phyloP scores from a whole-genome alignment of 1,140 invertebrate species.

The Drosophila paulistorum region DNA sequence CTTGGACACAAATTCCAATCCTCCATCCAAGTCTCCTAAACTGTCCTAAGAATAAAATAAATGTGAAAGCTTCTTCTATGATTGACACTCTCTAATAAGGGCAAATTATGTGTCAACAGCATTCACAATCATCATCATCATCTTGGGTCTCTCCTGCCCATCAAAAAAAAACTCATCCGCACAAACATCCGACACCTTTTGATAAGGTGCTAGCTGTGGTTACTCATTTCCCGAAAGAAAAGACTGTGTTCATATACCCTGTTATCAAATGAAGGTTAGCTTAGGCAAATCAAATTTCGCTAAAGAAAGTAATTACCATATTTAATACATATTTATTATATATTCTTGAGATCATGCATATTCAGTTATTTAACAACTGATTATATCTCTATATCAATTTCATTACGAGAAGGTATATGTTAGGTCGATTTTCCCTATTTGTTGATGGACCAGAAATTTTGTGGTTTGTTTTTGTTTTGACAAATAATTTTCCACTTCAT shows the following conservation, averaged over 20 bases:
- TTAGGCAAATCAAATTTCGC: no score
- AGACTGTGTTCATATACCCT: background rate
- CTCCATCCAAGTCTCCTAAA: background rate
- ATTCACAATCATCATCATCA: constrained; percentile 18
- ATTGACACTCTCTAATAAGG: constrained; percentile 58
- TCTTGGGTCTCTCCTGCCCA: background rate
- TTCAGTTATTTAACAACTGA: no score
- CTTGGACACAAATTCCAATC: constrained; percentile 1
- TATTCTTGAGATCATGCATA: no score
- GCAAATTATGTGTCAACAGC: constrained; percentile 57
- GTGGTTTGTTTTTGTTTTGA: constrained; percentile 44
- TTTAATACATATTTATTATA: no score
- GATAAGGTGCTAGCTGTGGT: constrained; percentile 5
- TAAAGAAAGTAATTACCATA: background rate
- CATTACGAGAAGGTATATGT: background rate
- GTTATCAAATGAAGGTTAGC: background rate
- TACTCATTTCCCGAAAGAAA: constrained; percentile 6
- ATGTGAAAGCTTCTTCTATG: constrained; percentile 26
- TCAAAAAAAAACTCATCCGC: background rate
- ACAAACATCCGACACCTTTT: constrained; percentile 9
- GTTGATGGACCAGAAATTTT: background rate
- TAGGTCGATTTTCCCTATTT: background rate
- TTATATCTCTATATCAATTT: no score
- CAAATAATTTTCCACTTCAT: constrained; percentile 63
- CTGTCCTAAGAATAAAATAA: background rate